Base-by-base conservation (phyloP, 2,113 vertebrate genomes). In the Phyllostomus hastatus region DNA sequence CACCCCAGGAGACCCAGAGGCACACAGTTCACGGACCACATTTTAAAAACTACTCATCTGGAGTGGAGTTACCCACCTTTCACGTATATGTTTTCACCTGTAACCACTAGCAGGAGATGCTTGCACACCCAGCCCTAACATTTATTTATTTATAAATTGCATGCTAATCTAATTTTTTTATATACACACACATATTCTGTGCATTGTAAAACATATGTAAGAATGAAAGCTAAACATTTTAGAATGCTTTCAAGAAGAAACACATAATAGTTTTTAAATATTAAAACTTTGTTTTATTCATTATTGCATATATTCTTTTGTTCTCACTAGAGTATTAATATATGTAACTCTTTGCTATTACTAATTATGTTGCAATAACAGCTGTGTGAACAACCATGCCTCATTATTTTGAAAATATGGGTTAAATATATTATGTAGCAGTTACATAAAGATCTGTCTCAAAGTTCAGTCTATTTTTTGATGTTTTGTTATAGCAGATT, bases 351-450 rank as follows among this genome's bases (percentile, higher is more conserved):
- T 76, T 86, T 54, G 17, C 67, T 70, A 83, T 48, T 46, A 70
- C 52, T 85, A 66, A 50, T 86, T 87, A 22, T 38, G 57, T 84
- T 90, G 95, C 79, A 35, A 15, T 41, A 80, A 92, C 19, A 95
- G 16, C 5, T 46, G 3, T 91, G 28, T 52, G 10, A 76, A 41
- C 35, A 82, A 22, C 33, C 19, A 20, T 16, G 12, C n/a, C 70
- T 16, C 19, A 19, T 67, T 92, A 64, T 84, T 95, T 91, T 50
- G 24, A 82, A 96, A 89, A 88, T 82, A 69, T 67, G 11, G 17
- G 5, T 91, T 94, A 70, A 78, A 61, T 66, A 75, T 75, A 57
- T 93, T 38, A 73, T 50, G 9, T 95, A 96, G 35, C 10, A 90
- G 10, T 73, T 67, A 64, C 83, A 43, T 87, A n/a, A 88, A 67